These are phyloP conservation scores for Xylocopa sonorina DNA, from an alignment of 1,140 invertebrate species.

Conservation along the genomic window DNA sequence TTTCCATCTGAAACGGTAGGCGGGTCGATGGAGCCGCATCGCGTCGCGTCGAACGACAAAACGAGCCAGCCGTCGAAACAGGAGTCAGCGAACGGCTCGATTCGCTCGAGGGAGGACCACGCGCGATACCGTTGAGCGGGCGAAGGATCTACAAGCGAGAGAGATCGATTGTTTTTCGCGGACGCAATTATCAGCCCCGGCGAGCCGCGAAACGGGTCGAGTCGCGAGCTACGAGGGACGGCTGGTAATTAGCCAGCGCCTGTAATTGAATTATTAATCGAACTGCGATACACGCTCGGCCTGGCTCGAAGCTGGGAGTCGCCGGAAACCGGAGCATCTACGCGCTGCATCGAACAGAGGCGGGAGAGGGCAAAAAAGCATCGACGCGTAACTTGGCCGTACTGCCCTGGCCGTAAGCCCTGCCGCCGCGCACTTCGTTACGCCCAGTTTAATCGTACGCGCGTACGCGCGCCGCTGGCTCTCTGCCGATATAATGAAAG, in stretches of 20 bases:
- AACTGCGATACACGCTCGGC: slow-evolving; percentile 56
- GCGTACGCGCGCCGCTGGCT: not conserved
- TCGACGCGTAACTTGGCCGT: slow-evolving; percentile 42
- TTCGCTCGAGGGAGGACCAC: no score
- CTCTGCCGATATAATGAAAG: slow-evolving; percentile 38
- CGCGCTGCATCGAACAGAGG: slow-evolving; percentile 46
- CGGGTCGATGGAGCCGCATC: no score
- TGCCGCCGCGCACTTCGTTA: not conserved
- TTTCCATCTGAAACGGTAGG: slow-evolving; percentile 7
- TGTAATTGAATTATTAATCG: slow-evolving; percentile 67
- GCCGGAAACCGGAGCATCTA: slow-evolving; percentile 47
- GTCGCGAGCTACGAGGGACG: no score
- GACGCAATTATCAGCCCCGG: not conserved
- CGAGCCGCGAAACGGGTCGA: slow-evolving; percentile 13
- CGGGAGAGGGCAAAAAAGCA: slow-evolving; percentile 49
- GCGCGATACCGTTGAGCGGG: no score
- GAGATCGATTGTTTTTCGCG: slow-evolving; percentile 21
- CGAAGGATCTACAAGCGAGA: no score
- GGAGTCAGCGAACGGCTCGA: no score
- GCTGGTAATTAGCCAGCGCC: slow-evolving; percentile 55
- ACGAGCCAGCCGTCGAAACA: no score
- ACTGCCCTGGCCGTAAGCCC: not conserved
- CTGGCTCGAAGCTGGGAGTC: slow-evolving; percentile 18
- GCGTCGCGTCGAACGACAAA: no score
- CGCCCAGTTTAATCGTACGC: slow-evolving; percentile 20